Conservation (phyloP, 2,113 vertebrate species). For the Labeo catla region DNA sequence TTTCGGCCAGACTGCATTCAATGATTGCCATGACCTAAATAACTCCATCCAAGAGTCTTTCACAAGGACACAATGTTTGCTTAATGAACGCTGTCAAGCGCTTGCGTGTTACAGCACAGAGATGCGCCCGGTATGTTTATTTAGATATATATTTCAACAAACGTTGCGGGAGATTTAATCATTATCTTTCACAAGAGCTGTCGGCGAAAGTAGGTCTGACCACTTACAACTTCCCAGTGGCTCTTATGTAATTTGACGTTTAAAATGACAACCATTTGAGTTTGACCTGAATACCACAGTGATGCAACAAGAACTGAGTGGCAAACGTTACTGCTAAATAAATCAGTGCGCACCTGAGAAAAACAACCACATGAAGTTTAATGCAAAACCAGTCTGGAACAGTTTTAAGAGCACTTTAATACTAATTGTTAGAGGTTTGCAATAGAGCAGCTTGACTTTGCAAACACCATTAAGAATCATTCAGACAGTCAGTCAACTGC, state of each 20-base stretch:
- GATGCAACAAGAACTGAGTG: background rate
- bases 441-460: background rate
- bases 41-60: background rate
- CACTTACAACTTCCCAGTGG: background rate
- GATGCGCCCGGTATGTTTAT: background rate
- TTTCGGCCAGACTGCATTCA: background rate
- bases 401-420: too few species aligned
- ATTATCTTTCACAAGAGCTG: background rate
- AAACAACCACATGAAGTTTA: background rate
- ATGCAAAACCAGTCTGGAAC: background rate
- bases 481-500: background rate
- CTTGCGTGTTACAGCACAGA: background rate
- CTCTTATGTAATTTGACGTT: background rate
- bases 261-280: background rate
- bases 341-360: background rate
- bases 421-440: background rate
- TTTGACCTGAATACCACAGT: conserved; percentile 10
- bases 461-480: background rate
- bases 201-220: background rate
- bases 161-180: background rate
- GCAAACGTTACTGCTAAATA: background rate
- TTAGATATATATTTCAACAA: background rate
- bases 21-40: conserved; percentile 27
- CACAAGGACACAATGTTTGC: background rate
- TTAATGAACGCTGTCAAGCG: background rate